phyloP scores from a whole-genome alignment of 2,797 vertebrate species.

The Bufotes viridis region DNA sequence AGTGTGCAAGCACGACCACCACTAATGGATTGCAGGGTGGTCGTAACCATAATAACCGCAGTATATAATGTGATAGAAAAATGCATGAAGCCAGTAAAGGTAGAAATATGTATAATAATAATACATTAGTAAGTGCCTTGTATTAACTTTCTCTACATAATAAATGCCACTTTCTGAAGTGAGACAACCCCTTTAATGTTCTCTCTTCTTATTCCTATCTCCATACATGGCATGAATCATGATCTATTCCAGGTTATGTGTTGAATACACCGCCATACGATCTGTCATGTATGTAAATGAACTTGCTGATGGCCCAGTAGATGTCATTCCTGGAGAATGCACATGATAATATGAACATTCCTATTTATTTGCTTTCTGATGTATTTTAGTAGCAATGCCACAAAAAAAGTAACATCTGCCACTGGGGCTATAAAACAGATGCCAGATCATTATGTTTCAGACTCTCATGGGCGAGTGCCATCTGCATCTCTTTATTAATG shows the following conservation, averaged over 20 bases:
- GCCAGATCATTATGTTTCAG: constrained; percentile 16
- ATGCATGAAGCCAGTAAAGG: too few species aligned
- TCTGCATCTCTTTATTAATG: background rate
- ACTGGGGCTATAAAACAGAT: constrained; percentile 19
- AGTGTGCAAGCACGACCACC: too few species aligned
- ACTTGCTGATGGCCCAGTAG: background rate
- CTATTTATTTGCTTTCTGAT: constrained; percentile 9
- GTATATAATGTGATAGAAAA: too few species aligned
- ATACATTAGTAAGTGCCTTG: too few species aligned
- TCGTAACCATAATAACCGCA: too few species aligned
- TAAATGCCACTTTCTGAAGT: too few species aligned
- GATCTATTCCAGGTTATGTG: background rate
- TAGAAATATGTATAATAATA: too few species aligned
- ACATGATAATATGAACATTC: background rate
- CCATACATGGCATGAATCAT: background rate
- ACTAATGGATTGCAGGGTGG: too few species aligned
- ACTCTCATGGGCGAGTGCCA: background rate
- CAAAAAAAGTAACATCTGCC: constrained; percentile 25
- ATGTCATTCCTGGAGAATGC: background rate
- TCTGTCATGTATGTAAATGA: too few species aligned
- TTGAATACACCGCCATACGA: background rate
- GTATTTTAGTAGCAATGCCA: background rate
- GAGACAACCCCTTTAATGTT: too few species aligned
- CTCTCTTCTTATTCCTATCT: background rate
- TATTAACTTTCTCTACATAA: too few species aligned